Conservation (phyloP, 2,113 vertebrate genomes). For the Peucedramus taeniatus region DNA sequence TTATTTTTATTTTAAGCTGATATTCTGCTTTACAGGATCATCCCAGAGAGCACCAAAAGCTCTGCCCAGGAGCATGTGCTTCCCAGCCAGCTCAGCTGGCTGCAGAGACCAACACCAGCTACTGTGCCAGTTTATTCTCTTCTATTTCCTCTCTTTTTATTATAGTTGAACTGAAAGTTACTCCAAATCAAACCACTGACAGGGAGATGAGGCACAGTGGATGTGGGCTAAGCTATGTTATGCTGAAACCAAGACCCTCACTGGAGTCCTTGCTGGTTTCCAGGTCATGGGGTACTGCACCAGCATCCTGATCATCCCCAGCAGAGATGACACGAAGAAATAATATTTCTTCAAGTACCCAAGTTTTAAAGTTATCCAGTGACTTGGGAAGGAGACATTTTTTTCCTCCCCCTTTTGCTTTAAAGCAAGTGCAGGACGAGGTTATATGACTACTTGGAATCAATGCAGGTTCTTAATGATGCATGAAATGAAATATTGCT, state of each 20-base stretch:
- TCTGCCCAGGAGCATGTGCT: background rate
- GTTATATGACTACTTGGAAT: constrained; percentile 33
- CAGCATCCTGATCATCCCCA: background rate
- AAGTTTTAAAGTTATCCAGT: background rate
- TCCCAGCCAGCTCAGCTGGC: background rate
- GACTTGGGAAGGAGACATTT: background rate
- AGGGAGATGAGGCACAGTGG: background rate
- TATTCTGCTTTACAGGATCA: background rate
- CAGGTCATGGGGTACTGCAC: background rate
- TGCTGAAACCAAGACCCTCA: background rate
- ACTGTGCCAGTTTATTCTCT: background rate
- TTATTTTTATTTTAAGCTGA: background rate
- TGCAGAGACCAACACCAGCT: background rate
- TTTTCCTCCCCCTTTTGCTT: background rate
- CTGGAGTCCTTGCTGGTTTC: background rate
- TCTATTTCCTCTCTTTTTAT: background rate
- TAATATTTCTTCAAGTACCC: background rate
- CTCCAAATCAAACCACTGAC: background rate
- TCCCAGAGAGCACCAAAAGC: background rate
- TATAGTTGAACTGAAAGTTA: background rate
- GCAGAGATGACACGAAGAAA: background rate
- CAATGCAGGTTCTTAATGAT: constrained; percentile 42
- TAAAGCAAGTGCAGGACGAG: background rate
- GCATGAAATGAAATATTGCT: constrained; percentile 61
- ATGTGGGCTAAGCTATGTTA: background rate